phyloP scores from a whole-genome alignment of 2,113 vertebrate species.

The Platichthys flesus region DNA sequence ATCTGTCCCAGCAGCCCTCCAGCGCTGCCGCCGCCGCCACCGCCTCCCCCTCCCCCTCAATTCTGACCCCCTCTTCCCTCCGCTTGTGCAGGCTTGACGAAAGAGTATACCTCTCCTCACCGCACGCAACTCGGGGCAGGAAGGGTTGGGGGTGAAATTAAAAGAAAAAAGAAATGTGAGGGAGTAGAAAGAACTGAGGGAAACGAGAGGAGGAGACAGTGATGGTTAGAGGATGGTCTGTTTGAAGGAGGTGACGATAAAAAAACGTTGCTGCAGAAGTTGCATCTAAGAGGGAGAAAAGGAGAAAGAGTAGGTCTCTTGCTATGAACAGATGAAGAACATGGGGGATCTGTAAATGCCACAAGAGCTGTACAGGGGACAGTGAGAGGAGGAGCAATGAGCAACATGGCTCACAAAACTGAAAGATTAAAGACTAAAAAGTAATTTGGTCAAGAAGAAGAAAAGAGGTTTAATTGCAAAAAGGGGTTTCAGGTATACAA shows the following conservation, averaged over 20 bases:
- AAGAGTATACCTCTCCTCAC: constrained; percentile 71
- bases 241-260: constrained; percentile 25
- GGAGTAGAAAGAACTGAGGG: constrained; percentile 36
- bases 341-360: no score
- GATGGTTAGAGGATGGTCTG: constrained; percentile 32
- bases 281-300: no score
- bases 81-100: constrained; percentile 77
- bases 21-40: constrained; percentile 6
- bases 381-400: no score
- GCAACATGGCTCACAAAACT: no score
- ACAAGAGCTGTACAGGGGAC: no score
- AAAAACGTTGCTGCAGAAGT: constrained; percentile 10
- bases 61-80: constrained; percentile 52
- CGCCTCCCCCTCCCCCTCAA: constrained; percentile 8
- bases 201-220: constrained; percentile 36
- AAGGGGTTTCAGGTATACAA: no score
- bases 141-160: constrained; percentile 28
- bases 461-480: no score
- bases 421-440: no score
- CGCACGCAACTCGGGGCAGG: constrained; percentile 66
- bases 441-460: no score
- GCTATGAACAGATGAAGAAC: no score
- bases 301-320: no score
- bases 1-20: constrained; percentile 65
- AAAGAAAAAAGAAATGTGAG: constrained; percentile 30